These are phyloP conservation scores for Drymonia ruficornis DNA, from an alignment of 2,888 invertebrate species.

Conservation along the genomic window DNA sequence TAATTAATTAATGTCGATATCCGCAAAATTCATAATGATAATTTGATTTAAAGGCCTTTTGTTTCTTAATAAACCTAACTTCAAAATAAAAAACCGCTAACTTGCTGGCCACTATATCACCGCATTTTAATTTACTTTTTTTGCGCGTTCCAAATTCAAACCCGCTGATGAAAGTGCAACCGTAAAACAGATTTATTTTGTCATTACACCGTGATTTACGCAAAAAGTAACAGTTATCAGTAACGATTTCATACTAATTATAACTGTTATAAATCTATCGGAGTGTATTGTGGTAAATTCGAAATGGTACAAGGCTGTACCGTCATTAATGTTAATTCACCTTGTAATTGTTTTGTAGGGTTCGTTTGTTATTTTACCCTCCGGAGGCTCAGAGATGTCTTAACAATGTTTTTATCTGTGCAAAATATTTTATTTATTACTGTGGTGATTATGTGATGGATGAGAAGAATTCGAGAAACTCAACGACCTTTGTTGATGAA, in stretches of 20 bases:
- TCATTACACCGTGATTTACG: conserved; percentile 15
- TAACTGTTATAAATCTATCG: conserved; percentile 38
- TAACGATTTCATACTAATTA: conserved; percentile 31
- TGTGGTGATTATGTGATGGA: conserved; percentile 5
- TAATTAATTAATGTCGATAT: not conserved
- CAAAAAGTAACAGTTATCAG: conserved; percentile 22
- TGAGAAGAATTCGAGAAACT: too few relatives aligned
- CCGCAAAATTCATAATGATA: not conserved
- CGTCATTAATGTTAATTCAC: conserved; percentile 53
- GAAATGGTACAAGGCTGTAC: conserved; percentile 57
- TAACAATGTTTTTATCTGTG: conserved; percentile 1
- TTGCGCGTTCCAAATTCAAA: conserved; percentile 6
- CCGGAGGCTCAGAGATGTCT: conserved; percentile 12
- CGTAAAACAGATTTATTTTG: conserved; percentile 22
- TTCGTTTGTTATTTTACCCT: conserved; percentile 32
- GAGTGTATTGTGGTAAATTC: conserved; percentile 24
- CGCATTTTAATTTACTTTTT: not conserved
- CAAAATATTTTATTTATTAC: not conserved
- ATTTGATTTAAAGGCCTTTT: not conserved
- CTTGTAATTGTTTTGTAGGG: conserved; percentile 52
- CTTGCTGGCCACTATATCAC: conserved; percentile 1
- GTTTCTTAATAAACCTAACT: not conserved
- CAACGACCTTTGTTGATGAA: too few relatives aligned
- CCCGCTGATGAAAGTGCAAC: conserved; percentile 13
- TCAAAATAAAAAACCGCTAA: not conserved